Percentiles rank a stretch among this genome's conserved stretches.
phyloP scores from a whole-genome alignment of 2,113 vertebrate genomes.

The Asarcornis scutulata region DNA sequence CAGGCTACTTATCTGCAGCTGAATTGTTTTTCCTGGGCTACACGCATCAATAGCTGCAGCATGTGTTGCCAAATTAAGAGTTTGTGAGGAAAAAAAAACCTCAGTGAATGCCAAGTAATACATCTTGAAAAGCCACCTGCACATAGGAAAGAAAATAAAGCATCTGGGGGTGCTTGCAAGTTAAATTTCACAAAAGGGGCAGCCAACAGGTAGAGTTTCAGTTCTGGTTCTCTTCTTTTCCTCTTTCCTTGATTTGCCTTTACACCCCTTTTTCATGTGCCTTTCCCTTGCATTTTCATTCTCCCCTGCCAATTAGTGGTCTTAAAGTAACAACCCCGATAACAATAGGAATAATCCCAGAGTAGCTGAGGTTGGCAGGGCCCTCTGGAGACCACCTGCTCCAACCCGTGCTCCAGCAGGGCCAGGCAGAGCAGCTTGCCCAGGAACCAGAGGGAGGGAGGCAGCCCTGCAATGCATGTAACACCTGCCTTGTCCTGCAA shows the following conservation, averaged over 20 bases:
- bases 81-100: background rate
- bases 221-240: background rate
- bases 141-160: background rate
- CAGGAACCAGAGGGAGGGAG: background rate
- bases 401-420: background rate
- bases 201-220: background rate
- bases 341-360: background rate
- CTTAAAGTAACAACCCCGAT: background rate
- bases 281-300: background rate
- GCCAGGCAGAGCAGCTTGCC: background rate
- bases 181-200: background rate
- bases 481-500: background rate
- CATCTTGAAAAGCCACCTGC: slow-evolving; percentile 61
- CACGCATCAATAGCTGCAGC: background rate
- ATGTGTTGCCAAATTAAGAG: slow-evolving; percentile 4
- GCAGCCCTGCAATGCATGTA: background rate
- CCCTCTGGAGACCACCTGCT: background rate
- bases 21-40: background rate
- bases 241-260: background rate
- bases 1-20: background rate
- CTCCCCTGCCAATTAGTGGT: background rate
- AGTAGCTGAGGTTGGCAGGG: background rate
- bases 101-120: slow-evolving; percentile 36
- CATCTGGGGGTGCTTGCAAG: background rate
- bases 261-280: background rate